Conservation (phyloP, 2,113 vertebrate species). For the Psittacara wagleri region DNA sequence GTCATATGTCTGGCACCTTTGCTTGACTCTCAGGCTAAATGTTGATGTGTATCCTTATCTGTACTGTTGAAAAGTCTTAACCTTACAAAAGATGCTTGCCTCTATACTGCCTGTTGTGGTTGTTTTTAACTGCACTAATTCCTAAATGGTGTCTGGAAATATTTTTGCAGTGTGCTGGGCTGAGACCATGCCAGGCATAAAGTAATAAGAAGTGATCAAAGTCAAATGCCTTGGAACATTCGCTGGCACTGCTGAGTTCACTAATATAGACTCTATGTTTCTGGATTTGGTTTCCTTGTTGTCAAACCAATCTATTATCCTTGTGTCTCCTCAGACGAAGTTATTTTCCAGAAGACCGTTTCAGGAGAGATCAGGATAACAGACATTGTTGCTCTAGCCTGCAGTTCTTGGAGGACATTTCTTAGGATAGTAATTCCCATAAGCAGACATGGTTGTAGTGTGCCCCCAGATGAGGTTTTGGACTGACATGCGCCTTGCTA, state of each 20-base stretch:
- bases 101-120: not conserved
- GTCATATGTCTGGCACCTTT: not conserved
- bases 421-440: not conserved
- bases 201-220: not conserved
- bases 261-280: accelerated
- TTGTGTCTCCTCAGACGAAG: not conserved
- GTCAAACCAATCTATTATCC: not conserved
- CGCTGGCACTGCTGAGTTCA: not conserved
- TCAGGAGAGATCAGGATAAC: not conserved
- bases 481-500: not conserved
- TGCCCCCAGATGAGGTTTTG: not conserved
- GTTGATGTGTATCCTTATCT: not conserved
- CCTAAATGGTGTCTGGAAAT: not conserved
- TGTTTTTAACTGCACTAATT: not conserved
- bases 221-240: not conserved
- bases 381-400: not conserved
- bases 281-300: not conserved
- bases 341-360: not conserved
- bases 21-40: not conserved
- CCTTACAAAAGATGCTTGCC: not conserved
- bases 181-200: not conserved
- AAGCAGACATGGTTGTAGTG: not conserved
- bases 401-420: not conserved
- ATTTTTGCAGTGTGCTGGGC: not conserved
- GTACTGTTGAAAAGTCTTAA: not conserved